Evolutionary conservation across 2,888 invertebrate genomes (phyloP).

Genomic region (Digitonthophagus gazella): DNA sequence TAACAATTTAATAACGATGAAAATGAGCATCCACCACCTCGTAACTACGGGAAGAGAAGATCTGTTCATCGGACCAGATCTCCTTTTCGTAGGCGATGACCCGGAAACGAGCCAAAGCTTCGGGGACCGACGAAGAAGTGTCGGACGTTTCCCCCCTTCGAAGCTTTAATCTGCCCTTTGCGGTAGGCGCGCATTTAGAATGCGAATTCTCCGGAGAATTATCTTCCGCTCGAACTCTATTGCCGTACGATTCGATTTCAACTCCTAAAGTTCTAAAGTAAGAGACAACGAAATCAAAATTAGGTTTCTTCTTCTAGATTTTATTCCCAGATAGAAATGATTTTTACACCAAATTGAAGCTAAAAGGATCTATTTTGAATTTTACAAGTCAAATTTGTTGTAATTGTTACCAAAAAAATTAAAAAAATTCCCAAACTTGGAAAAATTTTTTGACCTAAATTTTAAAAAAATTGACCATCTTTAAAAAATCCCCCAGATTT

Average conservation of each 20-base stretch:
- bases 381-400: no score
- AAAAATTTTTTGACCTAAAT: no score
- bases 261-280: not conserved
- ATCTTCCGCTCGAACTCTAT: not conserved
- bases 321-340: no score
- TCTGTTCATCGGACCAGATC: not conserved
- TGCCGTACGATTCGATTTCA: not conserved
- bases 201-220: not conserved
- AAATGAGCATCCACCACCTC: slow-evolving; percentile 8
- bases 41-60: not conserved
- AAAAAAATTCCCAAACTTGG: no score
- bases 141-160: not conserved
- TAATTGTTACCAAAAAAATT: no score
- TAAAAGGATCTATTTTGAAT: no score
- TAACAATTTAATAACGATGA: slow-evolving; percentile 14
- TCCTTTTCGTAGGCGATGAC: slow-evolving; percentile 14
- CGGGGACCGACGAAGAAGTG: not conserved
- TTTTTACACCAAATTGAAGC: no score
- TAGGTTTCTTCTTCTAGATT: no score
- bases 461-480: no score
- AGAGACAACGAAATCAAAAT: no score
- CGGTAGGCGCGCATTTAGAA: not conserved
- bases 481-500: no score
- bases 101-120: slow-evolving; percentile 8
- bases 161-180: not conserved